Evolutionary conservation across 2,797 vertebrate genomes (phyloP).

Genomic region (Chelon auratus): DNA sequence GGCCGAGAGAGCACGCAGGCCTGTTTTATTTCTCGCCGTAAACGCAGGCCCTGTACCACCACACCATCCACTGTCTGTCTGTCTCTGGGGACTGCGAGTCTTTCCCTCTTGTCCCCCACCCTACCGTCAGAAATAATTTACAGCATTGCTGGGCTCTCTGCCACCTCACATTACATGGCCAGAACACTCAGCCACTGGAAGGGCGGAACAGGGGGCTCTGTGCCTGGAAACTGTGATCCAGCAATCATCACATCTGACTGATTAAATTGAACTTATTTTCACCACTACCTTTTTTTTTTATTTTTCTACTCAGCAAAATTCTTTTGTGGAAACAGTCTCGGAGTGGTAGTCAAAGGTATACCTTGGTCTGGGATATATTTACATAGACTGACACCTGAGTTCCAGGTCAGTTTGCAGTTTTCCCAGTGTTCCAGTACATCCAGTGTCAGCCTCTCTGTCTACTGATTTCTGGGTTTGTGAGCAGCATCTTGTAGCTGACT

Average conservation of each 20-base stretch:
- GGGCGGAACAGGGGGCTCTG: constrained; percentile 62
- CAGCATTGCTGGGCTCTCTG: constrained; percentile 77
- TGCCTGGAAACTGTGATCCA: constrained; percentile 76
- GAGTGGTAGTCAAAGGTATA: background rate
- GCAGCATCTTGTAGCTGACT: constrained; percentile 8
- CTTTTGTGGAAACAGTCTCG: constrained; percentile 4
- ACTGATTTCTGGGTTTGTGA: constrained; percentile 32
- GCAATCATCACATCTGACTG: constrained; percentile 74
- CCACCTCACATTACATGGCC: constrained; percentile 81
- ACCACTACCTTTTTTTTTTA: constrained; percentile 28
- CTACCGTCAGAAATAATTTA: constrained; percentile 81
- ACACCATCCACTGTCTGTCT: constrained; percentile 57
- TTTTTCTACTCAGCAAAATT: constrained; percentile 20
- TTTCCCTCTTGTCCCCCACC: constrained; percentile 73
- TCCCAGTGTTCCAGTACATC: background rate
- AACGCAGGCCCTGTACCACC: constrained; percentile 47
- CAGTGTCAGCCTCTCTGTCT: constrained; percentile 9
- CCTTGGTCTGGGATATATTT: background rate
- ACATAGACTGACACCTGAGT: too few relatives aligned
- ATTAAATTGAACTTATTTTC: constrained; percentile 75
- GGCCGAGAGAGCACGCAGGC: constrained; percentile 25
- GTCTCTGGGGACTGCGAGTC: constrained; percentile 70
- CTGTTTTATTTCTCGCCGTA: constrained; percentile 25
- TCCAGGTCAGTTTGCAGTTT: background rate
- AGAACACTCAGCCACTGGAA: constrained; percentile 74